Base-by-base conservation (phyloP, 2,888 invertebrate species). In the Scaptomyza caliginosa region DNA sequence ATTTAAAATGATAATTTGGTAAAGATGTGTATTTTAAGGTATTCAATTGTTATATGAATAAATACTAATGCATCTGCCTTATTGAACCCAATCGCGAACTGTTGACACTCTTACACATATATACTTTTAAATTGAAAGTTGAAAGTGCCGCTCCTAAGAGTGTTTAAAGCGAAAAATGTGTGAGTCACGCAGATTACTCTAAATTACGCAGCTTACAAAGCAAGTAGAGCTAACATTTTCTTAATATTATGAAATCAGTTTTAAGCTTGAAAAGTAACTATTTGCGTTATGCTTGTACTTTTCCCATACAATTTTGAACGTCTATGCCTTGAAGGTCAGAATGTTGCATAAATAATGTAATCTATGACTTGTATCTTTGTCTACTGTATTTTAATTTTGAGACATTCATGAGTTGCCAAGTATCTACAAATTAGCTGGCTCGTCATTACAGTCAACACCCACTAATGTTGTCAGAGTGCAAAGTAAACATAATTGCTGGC, bases 41-140 rank as follows among this genome's bases (percentile, higher is more conserved):
- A 74, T 71, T 71, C 71, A 68, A 64, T 65, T 46, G 39, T 21
- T 21, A 34, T 52, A 39, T 28, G 42, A 17, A 43, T 19, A 38
- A 8, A 54, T 17, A 26, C 34, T 32, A 26, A 71, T 71, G 55
- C 62, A 72, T 64, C 71, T 71, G 72, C 67, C 39, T 38, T 54
- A 45, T 54, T 59, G 30, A 7, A 13, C 6, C 11, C 13, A 10
- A n/a, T 36, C 24, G 3, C 30, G 17, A 48, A 62, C 23, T 13
- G 13, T 7, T 13, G 17, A 40, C 59, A 40, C 46, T 40, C 72
- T 72, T 39, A 36, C 40, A 24, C 13, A 26, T 23, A 11, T 48
- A 52, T 26, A 2, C 8, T 1, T 42, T 42, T 6, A 23, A 16
- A 3, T 32, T 34, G n/a, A n/a, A n/a, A n/a, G n/a, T n/a, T n/a